phyloP scores from a whole-genome alignment of 2,113 vertebrate genomes.

The Dinomys branickii region DNA sequence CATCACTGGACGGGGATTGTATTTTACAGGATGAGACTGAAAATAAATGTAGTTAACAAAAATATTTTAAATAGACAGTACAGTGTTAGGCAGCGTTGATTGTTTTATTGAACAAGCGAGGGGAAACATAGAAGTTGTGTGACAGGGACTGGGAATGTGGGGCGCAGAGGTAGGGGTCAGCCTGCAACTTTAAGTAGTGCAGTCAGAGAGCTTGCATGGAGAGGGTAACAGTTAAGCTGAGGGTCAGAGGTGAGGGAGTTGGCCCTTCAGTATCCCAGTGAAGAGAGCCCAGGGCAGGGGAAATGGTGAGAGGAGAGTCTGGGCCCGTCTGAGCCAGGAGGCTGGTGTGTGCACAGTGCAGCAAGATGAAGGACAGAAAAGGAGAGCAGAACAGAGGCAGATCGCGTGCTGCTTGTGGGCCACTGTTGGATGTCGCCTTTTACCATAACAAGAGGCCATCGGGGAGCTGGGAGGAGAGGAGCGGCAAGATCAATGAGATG shows the following conservation, averaged over 20 bases:
- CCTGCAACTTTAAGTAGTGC: not conserved
- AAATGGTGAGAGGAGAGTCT: not conserved
- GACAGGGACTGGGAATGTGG: not conserved
- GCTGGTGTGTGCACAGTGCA: not conserved
- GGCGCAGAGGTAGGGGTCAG: not conserved
- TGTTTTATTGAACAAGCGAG: not conserved
- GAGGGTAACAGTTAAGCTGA: not conserved
- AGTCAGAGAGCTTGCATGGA: not conserved
- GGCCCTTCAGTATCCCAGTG: not conserved
- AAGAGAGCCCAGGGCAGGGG: not conserved
- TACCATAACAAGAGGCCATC: not conserved
- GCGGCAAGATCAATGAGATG: not conserved
- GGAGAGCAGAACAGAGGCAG: not conserved
- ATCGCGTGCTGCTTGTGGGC: no score
- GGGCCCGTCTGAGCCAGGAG: not conserved
- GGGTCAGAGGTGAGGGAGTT: not conserved
- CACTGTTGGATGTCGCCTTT: not conserved
- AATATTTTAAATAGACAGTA: not conserved
- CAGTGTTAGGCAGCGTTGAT: not conserved
- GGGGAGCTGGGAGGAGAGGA: not conserved
- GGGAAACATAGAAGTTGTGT: not conserved
- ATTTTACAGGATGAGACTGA: constrained; percentile 12
- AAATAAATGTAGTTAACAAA: not conserved
- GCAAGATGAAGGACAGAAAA: not conserved
- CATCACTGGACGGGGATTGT: not conserved